These are phyloP conservation scores for Leptonema lineaticorne DNA, from an alignment of 1,140 invertebrate species.

Conservation along the genomic window DNA sequence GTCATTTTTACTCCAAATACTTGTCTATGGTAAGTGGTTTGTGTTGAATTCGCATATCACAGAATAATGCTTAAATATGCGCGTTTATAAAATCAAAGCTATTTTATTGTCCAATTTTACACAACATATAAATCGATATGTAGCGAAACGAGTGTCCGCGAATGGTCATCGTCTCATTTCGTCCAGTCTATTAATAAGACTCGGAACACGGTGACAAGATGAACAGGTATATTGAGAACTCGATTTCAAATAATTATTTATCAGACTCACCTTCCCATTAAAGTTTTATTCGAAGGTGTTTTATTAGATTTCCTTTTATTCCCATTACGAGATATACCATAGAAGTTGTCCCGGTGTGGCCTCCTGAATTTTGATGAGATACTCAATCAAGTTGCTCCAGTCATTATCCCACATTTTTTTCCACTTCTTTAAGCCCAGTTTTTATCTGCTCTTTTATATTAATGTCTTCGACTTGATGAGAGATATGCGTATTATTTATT, in stretches of 20 bases:
- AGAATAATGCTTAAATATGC: too few relatives aligned
- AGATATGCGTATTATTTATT: not conserved
- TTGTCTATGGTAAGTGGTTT: not conserved
- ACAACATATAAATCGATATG: too few relatives aligned
- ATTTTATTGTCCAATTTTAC: too few relatives aligned
- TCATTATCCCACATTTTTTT: not conserved
- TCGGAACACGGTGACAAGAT: constrained; percentile 1
- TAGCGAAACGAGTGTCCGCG: not conserved
- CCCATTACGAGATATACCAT: not conserved
- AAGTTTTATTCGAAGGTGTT: not conserved
- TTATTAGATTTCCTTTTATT: too few relatives aligned
- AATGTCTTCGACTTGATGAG: not conserved
- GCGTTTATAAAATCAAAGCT: not conserved
- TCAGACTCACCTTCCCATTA: not conserved
- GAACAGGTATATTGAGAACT: not conserved
- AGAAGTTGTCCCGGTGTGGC: not conserved
- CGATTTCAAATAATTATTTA: not conserved
- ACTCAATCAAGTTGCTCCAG: not conserved
- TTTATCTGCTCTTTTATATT: not conserved
- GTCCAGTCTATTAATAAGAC: not conserved
- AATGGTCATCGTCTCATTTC: not conserved
- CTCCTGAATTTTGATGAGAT: constrained; percentile 1
- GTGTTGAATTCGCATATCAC: not conserved
- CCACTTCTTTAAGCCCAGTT: not conserved
- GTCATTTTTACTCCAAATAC: not conserved